Base-by-base conservation (phyloP, 1,140 invertebrate species). In the Drosophila burlai region DNA sequence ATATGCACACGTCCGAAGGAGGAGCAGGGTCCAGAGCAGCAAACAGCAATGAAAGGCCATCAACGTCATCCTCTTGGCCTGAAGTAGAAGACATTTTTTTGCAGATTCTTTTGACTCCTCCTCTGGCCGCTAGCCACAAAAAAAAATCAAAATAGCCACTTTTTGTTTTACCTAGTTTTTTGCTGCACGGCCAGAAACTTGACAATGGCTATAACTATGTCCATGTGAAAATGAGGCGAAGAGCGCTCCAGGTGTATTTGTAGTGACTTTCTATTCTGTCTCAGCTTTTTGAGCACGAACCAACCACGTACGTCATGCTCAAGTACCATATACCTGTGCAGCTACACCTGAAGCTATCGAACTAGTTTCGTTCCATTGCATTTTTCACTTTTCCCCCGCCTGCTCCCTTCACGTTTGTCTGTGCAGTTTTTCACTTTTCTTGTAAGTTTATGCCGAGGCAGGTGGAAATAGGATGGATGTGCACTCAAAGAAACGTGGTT, bases 211-310 rank as follows among this genome's bases (percentile, higher is more conserved):
- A 65, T 60, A 72, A 65, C 55, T 64, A 76, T 68, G 72, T 69
- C 34, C 42, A 38, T 46, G 65, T 50, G 31, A 21, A 24, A 45
- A 29, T 42, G 43, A 55, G 38, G 34, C 29, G 45, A 36, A 55
- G 59, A 61, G 65, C 54, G 49, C 66, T 81, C 79, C 79, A 81
- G 78, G 75, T 83, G 59, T 68, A 74, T 67, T 49, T 75, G 61
- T 66, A 77, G 67, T 83, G 80, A 79, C 76, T 66, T 78, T 72
- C 68, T 57, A 75, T 75, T 74, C 69, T 42, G 62, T 60, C 62
- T 67, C 40, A 46, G 58, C 55, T 47, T 75, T 82, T 83, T 83
- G 75, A 83, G 80, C 80, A 83, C 80, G 80, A 73, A 73, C 54
- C 43, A 78, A 47, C 67, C 64, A 68, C 69, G 76, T 83, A 83